These are phyloP conservation scores for Heteromormyrus szaboi DNA, from an alignment of 2,797 vertebrate species.

Conservation along the genomic window DNA sequence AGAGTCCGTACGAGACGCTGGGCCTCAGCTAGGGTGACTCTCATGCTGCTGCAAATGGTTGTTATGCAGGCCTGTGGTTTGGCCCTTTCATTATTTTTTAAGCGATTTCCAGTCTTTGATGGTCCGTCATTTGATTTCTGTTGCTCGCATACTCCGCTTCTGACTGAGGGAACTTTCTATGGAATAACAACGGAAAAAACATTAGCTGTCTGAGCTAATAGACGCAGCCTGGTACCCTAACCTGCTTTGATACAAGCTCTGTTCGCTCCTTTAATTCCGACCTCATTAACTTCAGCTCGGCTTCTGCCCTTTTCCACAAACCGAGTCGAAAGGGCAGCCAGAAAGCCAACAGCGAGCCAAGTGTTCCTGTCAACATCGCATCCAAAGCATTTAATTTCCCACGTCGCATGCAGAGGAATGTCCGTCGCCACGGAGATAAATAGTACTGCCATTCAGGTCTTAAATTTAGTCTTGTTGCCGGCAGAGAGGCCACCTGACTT, in stretches of 20 bases:
- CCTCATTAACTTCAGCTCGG: background rate
- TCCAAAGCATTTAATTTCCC: conserved; percentile 8
- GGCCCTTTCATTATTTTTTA: background rate
- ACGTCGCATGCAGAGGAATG: background rate
- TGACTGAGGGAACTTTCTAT: background rate
- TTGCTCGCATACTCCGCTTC: background rate
- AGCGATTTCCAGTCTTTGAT: background rate
- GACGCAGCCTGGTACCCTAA: background rate
- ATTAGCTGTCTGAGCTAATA: background rate
- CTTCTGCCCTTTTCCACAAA: background rate
- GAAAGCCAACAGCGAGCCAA: background rate
- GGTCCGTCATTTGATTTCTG: background rate
- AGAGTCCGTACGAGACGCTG: background rate
- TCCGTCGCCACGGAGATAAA: background rate
- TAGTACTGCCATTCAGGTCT: background rate
- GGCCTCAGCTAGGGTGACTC: background rate
- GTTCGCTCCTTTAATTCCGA: background rate
- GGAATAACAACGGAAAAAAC: background rate
- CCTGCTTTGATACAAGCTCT: background rate
- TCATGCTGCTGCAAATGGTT: background rate
- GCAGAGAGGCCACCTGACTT: background rate
- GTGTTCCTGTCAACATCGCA: background rate
- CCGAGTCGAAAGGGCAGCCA: background rate
- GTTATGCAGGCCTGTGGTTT: background rate
- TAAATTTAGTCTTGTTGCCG: background rate